phyloP scores from a whole-genome alignment of 2,797 vertebrate genomes.

The Octomys mimax region DNA sequence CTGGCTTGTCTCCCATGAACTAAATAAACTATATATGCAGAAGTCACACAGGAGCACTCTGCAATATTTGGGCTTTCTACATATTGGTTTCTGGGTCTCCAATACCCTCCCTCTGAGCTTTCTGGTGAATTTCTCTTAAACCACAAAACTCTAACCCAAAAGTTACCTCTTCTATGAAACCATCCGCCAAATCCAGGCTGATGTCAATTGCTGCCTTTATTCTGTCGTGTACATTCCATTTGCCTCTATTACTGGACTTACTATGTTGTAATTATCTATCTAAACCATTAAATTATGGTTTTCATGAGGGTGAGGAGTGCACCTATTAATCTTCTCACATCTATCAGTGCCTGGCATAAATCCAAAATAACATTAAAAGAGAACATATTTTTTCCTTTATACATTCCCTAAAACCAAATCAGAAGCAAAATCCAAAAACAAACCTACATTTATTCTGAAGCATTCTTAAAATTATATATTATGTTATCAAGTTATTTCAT shows the following conservation, averaged over 20 bases:
- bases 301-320: not conserved
- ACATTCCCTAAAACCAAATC: not conserved
- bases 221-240: not conserved
- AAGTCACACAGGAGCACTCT: not conserved
- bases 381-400: not conserved
- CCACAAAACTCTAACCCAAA: not conserved
- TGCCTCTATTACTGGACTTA: not conserved
- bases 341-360: not conserved
- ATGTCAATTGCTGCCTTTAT: not conserved
- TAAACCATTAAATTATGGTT: not conserved
- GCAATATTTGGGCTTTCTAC: not conserved
- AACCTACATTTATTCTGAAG: not conserved
- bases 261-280: not conserved
- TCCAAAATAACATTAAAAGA: not conserved
- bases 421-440: not conserved
- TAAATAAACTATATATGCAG: not conserved
- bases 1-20: not conserved
- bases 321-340: not conserved
- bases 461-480: slow-evolving; percentile 3
- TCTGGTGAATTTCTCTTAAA: not conserved
- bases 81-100: not conserved
- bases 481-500: not conserved
- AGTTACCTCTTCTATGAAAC: not conserved
- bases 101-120: not conserved
- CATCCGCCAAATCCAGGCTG: not conserved